These are phyloP conservation scores for Rhinoptilus africanus DNA, from an alignment of 2,113 vertebrate species.

Conservation along the genomic window DNA sequence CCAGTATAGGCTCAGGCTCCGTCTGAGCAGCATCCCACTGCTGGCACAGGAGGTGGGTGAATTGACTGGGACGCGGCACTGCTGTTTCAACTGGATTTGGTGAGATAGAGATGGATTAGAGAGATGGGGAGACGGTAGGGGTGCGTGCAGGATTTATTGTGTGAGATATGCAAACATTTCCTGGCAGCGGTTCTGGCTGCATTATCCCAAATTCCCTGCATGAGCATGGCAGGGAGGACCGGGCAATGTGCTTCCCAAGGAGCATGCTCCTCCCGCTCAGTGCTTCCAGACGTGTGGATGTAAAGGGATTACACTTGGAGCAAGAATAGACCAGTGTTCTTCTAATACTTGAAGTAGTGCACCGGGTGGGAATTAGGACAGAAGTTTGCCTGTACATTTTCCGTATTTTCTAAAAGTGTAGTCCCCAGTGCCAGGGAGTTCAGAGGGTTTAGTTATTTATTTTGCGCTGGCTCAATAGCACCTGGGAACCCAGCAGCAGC, in stretches of 20 bases:
- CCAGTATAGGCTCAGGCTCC: neutral
- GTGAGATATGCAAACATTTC: neutral
- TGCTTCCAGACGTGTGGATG: neutral
- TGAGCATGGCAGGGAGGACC: neutral
- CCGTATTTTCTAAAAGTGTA: neutral
- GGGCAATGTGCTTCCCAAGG: neutral
- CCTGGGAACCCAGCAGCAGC: neutral
- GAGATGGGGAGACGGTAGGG: neutral
- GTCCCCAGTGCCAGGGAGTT: neutral
- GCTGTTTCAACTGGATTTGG: neutral
- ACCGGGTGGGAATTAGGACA: neutral
- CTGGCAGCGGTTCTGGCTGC: neutral
- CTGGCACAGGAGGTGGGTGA: neutral
- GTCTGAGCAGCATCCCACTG: accelerated
- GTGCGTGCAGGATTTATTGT: neutral
- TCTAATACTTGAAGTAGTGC: neutral
- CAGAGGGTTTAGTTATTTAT: neutral
- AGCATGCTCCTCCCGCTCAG: no score
- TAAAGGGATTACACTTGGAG: neutral
- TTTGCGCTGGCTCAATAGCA: neutral
- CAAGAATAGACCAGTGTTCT: neutral
- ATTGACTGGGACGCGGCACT: accelerated
- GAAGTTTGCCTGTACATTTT: neutral
- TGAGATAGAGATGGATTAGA: neutral
- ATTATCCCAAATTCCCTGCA: neutral